A percentile compares a stretch with the other conserved stretches of the same genome.
Evolutionary conservation across 2,888 invertebrate species (phyloP).

Genomic region (Melolontha melolontha): DNA sequence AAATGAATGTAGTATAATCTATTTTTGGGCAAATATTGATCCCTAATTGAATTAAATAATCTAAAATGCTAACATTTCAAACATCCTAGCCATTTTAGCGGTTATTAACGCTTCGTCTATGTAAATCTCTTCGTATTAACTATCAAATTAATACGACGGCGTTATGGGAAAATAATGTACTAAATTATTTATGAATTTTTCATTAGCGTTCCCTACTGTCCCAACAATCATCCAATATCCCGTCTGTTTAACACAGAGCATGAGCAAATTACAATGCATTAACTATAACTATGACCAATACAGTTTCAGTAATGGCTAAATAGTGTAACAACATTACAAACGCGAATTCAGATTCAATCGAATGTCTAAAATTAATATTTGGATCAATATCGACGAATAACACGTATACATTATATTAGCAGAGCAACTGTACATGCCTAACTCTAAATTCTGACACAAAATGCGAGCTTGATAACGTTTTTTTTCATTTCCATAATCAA

Average conservation of each 20-base stretch:
- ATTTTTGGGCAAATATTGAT: no score
- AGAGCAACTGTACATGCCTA: no score
- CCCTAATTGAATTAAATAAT: no score
- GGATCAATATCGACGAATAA: background rate
- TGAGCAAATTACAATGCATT: background rate
- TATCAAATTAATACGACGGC: constrained; percentile 64
- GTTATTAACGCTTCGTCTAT: no score
- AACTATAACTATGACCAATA: constrained; percentile 4
- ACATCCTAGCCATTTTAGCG: no score
- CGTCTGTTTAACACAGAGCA: no score
- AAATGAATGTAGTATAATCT: no score
- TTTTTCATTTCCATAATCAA: no score
- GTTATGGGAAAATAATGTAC: constrained; percentile 65
- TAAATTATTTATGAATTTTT: constrained; percentile 67
- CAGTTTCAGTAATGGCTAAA: constrained; percentile 23
- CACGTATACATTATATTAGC: background rate
- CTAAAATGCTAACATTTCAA: no score
- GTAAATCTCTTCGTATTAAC: constrained; percentile 40
- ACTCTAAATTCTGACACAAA: no score
- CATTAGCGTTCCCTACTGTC: constrained; percentile 42
- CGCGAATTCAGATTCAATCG: constrained; percentile 19
- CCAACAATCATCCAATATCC: background rate
- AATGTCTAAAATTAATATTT: constrained; percentile 17
- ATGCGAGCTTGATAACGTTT: no score
- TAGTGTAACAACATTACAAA: constrained; percentile 5